Base-by-base conservation (phyloP, 1,140 invertebrate genomes). In the Neoseiulus cucumeris region DNA sequence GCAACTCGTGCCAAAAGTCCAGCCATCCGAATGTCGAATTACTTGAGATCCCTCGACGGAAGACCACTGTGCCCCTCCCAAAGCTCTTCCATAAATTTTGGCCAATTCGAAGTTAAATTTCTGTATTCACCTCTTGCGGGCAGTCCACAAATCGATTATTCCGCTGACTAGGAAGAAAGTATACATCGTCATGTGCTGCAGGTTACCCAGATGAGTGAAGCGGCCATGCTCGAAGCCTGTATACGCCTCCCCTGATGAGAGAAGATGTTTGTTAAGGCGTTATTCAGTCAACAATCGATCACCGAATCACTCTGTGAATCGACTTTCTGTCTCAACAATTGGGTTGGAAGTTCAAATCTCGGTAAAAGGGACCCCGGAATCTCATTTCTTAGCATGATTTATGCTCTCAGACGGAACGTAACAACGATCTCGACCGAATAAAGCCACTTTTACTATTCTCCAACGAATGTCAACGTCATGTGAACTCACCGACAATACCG, bases 221-320 rank as follows among this genome's bases (percentile, higher is more conserved):
- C 72, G 68, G 5, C 75, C 73, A 2, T 73, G 71, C 14, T 68
- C 67, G 67, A 79, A 74, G 7, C 73, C 78, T 0, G 78, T 79
- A 29, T 71, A 69, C n/a, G 72, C 68, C 69, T 77, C 74, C 33
- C 73, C 73, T 71, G 39, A 30, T 59, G 41, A 67, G 42, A 64
- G 42, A 17, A 33, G 1, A 59, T 12, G 22, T 28, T 20, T 47
- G 28, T 14, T 22, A 14, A 4, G 4, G 28, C 4, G 14, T 28
- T 22, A 4, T 47, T 6, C 14, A 4, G 28, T 5, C 4, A 47
- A 20, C 14, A 47, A 7, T 4, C 45, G 28, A 20, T 28, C 28
- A 47, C 42, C 42, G 12, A 12, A 12, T 44, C n/a, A n/a, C 42
- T n/a, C 12, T 12, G n/a, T 14, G 7, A 4, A 7, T 7, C 45